A percentile compares a stretch with the other conserved stretches of the same genome.
Evolutionary conservation across 1,140 invertebrate species (phyloP).

Genomic region (Plutomurus gul): DNA sequence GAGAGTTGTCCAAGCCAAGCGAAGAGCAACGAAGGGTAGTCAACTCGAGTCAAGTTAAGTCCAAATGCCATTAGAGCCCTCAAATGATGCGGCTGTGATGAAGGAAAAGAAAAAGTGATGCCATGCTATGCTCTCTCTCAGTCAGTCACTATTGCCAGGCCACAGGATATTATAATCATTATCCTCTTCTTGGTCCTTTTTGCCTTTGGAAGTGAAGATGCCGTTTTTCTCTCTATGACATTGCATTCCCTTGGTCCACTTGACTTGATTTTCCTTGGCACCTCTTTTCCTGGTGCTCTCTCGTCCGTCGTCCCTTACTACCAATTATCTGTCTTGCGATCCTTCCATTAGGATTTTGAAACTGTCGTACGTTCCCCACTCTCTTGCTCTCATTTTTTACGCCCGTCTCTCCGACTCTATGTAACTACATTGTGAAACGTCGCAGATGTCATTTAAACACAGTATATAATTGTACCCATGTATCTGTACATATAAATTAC

Average conservation of each 20-base stretch:
- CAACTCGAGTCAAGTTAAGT: background rate
- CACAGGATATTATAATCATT: background rate
- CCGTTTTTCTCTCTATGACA: background rate
- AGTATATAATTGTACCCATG: too few relatives aligned
- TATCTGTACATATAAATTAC: too few relatives aligned
- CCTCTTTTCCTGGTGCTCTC: background rate
- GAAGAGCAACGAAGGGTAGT: background rate
- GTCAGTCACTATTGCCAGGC: too few relatives aligned
- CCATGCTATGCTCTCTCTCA: background rate
- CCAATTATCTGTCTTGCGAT: background rate
- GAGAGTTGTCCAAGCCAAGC: background rate
- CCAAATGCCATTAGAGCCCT: conserved; percentile 3
- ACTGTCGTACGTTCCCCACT: too few relatives aligned
- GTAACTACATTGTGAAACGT: too few relatives aligned
- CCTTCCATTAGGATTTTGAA: too few relatives aligned
- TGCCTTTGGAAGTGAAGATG: background rate
- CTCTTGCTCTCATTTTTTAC: too few relatives aligned
- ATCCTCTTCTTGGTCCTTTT: background rate
- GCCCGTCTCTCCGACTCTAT: too few relatives aligned
- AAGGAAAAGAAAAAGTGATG: background rate
- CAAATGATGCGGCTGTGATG: conserved; percentile 15
- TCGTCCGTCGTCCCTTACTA: background rate
- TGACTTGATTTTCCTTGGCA: background rate
- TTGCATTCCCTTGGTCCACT: background rate
- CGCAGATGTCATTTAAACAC: too few relatives aligned